phyloP scores from a whole-genome alignment of 2,888 invertebrate species.

The Hanleya hanleyi region DNA sequence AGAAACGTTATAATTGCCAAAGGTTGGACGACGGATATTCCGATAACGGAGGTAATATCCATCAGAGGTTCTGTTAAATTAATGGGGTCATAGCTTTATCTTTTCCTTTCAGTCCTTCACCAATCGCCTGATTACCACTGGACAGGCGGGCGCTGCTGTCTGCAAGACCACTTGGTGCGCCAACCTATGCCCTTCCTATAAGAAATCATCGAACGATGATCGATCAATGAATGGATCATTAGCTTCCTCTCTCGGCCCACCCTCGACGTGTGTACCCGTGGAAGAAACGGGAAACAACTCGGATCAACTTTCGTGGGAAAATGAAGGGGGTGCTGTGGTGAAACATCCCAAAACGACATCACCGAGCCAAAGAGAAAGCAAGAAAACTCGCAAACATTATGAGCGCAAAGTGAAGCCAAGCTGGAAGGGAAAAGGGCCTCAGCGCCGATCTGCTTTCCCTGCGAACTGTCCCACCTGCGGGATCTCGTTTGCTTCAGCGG shows the following conservation, averaged over 20 bases:
- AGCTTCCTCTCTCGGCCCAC: not conserved
- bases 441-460: not conserved
- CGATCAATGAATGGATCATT: too few species aligned
- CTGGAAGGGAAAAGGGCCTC: not conserved
- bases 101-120: not conserved
- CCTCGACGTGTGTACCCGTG: not conserved
- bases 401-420: too few species aligned
- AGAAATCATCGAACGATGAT: not conserved
- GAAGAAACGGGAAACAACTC: too few species aligned
- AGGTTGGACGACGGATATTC: too few species aligned
- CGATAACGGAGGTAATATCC: too few species aligned
- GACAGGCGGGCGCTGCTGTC: not conserved
- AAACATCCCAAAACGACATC: not conserved
- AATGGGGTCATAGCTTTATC: too few species aligned
- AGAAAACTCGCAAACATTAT: too few species aligned
- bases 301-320: not conserved
- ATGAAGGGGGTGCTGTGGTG: not conserved
- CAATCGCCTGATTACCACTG: not conserved
- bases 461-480: not conserved
- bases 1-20: too few species aligned
- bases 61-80: too few species aligned
- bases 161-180: not conserved
- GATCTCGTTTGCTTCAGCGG: not conserved
- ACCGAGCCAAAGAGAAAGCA: too few species aligned
- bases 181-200: not conserved